Percentiles rank a stretch among this genome's conserved stretches.
Conservation (phyloP, 2,113 vertebrate species). For the Cervus canadensis region DNA sequence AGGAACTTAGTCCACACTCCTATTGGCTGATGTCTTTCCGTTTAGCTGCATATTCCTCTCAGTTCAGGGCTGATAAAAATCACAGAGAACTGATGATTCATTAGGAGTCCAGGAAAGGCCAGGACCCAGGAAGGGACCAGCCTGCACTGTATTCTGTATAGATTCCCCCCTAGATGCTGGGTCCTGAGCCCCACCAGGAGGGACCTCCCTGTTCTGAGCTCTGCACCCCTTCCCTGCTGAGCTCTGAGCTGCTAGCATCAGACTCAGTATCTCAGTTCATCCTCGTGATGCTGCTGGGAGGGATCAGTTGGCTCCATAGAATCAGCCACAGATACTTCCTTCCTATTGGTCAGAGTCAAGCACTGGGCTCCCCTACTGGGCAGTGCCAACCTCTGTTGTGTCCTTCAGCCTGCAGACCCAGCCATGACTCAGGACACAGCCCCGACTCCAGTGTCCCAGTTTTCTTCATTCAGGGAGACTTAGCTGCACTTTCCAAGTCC, state of each 20-base stretch:
- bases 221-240: background rate
- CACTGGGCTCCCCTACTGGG: rapidly evolving
- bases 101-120: background rate
- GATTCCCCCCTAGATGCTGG: rapidly evolving
- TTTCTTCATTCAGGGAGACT: rapidly evolving
- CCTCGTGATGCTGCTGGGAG: background rate
- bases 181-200: rapidly evolving
- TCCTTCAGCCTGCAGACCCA: background rate
- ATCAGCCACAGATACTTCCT: background rate
- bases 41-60: background rate
- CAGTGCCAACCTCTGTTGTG: rapidly evolving
- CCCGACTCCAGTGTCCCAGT: too few relatives aligned
- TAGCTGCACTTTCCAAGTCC: rapidly evolving
- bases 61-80: background rate
- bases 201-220: background rate
- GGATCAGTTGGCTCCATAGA: background rate
- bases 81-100: rapidly evolving
- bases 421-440: background rate
- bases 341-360: background rate
- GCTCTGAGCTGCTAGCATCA: background rate
- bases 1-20: rapidly evolving
- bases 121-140: rapidly evolving
- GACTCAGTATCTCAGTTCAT: rapidly evolving
- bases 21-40: background rate
- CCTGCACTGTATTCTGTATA: rapidly evolving